Evolutionary conservation across 2,888 invertebrate genomes (phyloP), one percentile per base, ranked within the genome.

Genomic region (Papilio elwesi): DNA sequence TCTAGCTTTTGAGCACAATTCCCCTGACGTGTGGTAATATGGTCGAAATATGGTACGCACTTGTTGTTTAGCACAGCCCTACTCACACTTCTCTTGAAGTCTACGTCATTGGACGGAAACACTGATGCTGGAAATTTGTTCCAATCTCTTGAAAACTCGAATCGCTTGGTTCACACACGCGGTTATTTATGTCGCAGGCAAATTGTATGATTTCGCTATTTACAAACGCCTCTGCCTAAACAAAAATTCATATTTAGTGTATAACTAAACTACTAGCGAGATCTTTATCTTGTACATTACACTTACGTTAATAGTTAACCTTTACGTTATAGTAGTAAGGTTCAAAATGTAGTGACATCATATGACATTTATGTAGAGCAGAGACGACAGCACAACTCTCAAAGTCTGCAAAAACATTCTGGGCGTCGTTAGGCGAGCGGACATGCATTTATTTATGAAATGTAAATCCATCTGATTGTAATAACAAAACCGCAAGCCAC

Each of bases 371-470:
- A 62, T 62, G 59, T 62, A 62, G 59, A 62, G 43, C 59, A 62
- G 59, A 43, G 59, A 43, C 43, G 43, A 43, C 43, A 43, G 43
- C 43, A 68, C 68, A 63, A 85, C 87, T 85, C 87, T 83, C 82
- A 83, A 80, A 84, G 83, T 85, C 81, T 77, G 84, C 85, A 86
- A 86, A 86, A 87, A 87, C 87, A 84, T 83, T 81, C 84, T 83
- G 81, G 81, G 83, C 86, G 87, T 92, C 92, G 92, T 92, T 93
- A 92, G 88, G 78, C 82, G 81, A 81, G 76, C 76, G 79, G 81
- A 87, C 90, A 87, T 94, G 91, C 92, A 93, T 94, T 93, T 93
- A 94, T 93, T 93, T 93, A 93, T 93, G 93, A 94, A 93, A 94
- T 94, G 94, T 92, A 94, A 94, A 94, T 94, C 84, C 87, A 87